A percentile compares a stretch with the other conserved stretches of the same genome.
Conservation (phyloP, 2,797 vertebrate genomes). For the Phyllotis vaccarum region DNA sequence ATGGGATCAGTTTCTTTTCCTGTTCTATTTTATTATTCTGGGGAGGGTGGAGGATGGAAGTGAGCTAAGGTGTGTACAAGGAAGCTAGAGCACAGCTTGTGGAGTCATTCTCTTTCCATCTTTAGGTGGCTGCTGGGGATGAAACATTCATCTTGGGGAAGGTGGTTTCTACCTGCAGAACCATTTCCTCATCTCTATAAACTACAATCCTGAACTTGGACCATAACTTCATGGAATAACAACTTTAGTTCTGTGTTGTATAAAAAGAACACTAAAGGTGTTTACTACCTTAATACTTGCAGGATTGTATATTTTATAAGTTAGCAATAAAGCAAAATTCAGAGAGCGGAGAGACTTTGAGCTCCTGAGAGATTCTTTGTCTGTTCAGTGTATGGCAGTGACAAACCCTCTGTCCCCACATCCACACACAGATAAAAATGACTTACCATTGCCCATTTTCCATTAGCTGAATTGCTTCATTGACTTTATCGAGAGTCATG, state of each 20-base stretch:
- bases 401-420: background rate
- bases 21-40: background rate
- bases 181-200: background rate
- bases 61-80: background rate
- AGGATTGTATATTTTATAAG: background rate
- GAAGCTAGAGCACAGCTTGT: background rate
- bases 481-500: conserved; percentile 89
- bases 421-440: background rate
- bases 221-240: background rate
- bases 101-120: background rate
- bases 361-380: background rate
- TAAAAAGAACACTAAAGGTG: conserved; percentile 3
- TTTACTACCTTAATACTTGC: background rate
- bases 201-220: background rate
- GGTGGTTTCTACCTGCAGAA: background rate
- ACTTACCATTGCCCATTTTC: conserved; percentile 87
- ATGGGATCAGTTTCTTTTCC: background rate
- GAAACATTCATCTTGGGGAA: background rate
- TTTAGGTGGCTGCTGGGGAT: background rate
- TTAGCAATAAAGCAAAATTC: conserved; percentile 2
- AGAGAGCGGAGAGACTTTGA: background rate
- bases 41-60: no score
- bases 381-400: background rate
- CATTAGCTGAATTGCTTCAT: conserved; percentile 89
- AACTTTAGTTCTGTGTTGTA: background rate